Base-by-base conservation (phyloP, 92 coral and sea anemone species). In the Phenganax marumi region DNA sequence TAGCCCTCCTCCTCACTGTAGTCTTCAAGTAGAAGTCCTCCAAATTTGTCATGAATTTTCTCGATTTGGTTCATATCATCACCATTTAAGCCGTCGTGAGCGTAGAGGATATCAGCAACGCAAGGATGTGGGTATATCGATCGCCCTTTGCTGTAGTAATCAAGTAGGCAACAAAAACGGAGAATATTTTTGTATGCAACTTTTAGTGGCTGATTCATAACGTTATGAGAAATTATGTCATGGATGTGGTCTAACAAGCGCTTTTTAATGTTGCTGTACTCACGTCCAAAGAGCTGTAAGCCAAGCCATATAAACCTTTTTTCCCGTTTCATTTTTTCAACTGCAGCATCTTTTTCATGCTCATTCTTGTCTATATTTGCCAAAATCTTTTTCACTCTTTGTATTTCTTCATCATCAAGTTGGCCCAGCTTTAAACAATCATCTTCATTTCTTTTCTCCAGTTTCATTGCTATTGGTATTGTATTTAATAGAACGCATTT, bases 231-330 rank as follows among this genome's bases (percentile, higher is more conserved):
- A 17, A 84, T 25, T 14, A 84, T 61, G 51, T 79, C 71, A 22
- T 61, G 63, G 17, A 84, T 75, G n/a, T 84, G 86, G 18, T 73
- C 75, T 13, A 43, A 71, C 52, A 84, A 18, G 48, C 82, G 77
- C n/a, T 83, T 70, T 50, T 63, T 72, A 14, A 83, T 71, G 23
- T 83, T 73, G 14, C 61, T 51, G 81, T 83, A 83, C 60, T 74
- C 54, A 26, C 81, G 68, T 33, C 86, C 86, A 60, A 83, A 83
- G 26, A 83, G 58, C 63, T 83, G 72, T 48, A 83, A 60, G 10
- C 86, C 86, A 58, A 83, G 78, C 86, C 86, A 83, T 39, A 83
- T 74, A 16, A 83, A 83, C 10, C 86, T 54, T 51, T 48, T 83
- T 33, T 83, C 81, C 24, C 86, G 68, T 50, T 72, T 66, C 26